phyloP scores from a whole-genome alignment of 2,888 invertebrate species.

The Arge pagana region DNA sequence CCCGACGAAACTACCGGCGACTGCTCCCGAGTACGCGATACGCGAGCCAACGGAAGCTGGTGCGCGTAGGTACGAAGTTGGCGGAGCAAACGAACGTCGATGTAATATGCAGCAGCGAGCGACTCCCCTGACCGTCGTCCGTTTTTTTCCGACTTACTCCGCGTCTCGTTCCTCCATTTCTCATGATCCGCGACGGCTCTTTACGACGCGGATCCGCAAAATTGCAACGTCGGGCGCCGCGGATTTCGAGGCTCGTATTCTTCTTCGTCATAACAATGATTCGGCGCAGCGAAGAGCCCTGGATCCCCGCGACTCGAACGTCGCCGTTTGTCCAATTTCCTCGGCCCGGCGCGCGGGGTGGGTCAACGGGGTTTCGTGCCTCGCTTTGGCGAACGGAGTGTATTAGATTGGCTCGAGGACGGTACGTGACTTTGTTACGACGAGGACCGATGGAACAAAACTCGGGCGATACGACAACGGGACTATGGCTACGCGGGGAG shows the following conservation, averaged over 20 bases:
- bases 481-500: no score
- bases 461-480: no score
- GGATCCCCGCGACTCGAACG: not conserved
- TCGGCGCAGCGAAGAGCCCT: not conserved
- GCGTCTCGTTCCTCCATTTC: conserved; percentile 20
- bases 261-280: not conserved
- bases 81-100: no score
- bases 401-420: conserved; percentile 55
- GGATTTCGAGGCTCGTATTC: conserved; percentile 3
- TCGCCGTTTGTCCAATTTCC: not conserved
- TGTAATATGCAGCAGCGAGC: no score
- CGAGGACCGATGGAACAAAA: no score
- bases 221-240: conserved; percentile 42
- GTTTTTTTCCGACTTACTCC: conserved; percentile 14
- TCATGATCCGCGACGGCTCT: conserved; percentile 25
- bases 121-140: no score
- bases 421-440: conserved; percentile 57
- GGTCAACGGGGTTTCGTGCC: no score
- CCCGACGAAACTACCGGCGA: no score
- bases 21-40: no score
- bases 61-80: no score
- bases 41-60: no score
- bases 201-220: conserved; percentile 47
- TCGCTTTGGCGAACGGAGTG: conserved; percentile 31
- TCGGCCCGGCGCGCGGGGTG: not conserved